phyloP scores from a whole-genome alignment of 2,797 vertebrate species.

The Acipenser transmontanus region DNA sequence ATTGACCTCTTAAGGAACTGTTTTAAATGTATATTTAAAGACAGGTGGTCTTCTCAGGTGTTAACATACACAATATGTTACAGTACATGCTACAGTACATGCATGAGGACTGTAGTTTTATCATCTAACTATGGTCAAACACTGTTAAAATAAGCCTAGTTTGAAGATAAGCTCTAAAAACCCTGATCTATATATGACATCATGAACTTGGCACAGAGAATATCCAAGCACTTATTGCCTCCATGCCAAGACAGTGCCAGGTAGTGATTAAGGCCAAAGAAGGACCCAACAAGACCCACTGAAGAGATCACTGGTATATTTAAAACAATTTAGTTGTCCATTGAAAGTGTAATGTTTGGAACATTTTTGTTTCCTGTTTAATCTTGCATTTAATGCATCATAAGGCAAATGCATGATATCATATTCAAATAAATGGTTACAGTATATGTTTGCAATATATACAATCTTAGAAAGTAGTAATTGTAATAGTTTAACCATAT shows the following conservation, averaged over 20 bases:
- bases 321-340: not conserved
- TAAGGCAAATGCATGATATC: not conserved
- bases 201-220: slow-evolving; percentile 56
- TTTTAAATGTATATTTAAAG: not conserved
- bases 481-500: slow-evolving; percentile 58
- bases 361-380: not conserved
- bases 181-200: slow-evolving; percentile 35
- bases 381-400: not conserved
- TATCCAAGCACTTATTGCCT: slow-evolving; percentile 68
- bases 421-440: not conserved
- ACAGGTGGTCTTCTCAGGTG: slow-evolving; percentile 18
- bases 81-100: slow-evolving; percentile 23
- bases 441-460: slow-evolving; percentile 20
- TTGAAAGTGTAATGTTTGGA: not conserved
- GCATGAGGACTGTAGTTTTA: slow-evolving; percentile 12
- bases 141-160: slow-evolving; percentile 24
- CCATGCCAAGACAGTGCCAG: slow-evolving; percentile 60
- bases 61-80: slow-evolving; percentile 26
- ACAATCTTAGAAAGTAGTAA: not conserved
- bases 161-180: slow-evolving; percentile 33
- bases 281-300: slow-evolving; percentile 64
- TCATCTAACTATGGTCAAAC: slow-evolving; percentile 55
- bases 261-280: slow-evolving; percentile 53
- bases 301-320: slow-evolving; percentile 65
- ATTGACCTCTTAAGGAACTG: too few species aligned